A percentile compares a stretch with the other conserved stretches of the same genome.
Conservation (phyloP, 2,888 invertebrate genomes). For the Matsumyia berberina region DNA sequence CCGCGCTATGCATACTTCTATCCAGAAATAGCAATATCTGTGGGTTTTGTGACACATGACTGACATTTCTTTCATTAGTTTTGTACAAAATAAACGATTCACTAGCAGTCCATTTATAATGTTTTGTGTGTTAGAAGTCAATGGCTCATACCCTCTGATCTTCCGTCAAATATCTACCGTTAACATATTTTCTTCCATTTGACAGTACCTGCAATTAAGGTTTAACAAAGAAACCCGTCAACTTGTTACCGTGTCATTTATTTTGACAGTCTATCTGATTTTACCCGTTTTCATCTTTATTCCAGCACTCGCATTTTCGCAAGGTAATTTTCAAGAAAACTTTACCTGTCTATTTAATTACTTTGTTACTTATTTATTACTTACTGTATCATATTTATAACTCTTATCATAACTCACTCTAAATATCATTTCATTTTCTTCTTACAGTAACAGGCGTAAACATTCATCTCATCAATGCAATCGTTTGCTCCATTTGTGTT, state of each 20-base stretch:
- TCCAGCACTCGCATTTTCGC: conserved; percentile 82
- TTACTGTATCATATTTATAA: no score
- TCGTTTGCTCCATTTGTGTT: conserved; percentile 86
- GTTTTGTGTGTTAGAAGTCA: no score
- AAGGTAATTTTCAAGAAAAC: conserved; percentile 79
- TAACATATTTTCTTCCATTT: conserved; percentile 9
- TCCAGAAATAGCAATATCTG: no score
- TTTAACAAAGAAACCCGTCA: conserved; percentile 81
- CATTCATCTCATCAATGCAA: conserved; percentile 85
- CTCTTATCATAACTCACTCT: no score
- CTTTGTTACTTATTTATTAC: no score
- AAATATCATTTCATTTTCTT: no score
- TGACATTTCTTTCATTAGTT: no score
- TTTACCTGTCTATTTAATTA: conserved; percentile 16
- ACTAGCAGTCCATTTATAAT: no score
- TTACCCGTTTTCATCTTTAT: conserved; percentile 82
- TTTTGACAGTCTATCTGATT: conserved; percentile 80
- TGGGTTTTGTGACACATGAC: no score
- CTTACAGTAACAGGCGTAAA: conserved; percentile 86
- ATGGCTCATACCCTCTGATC: neutral
- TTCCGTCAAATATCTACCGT: neutral
- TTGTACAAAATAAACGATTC: no score
- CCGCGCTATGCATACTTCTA: no score
- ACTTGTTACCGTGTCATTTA: conserved; percentile 81
- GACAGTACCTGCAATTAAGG: conserved; percentile 82